These are phyloP conservation scores for Craseonycteris thonglongyai DNA, from an alignment of 2,113 vertebrate species.

Conservation along the genomic window DNA sequence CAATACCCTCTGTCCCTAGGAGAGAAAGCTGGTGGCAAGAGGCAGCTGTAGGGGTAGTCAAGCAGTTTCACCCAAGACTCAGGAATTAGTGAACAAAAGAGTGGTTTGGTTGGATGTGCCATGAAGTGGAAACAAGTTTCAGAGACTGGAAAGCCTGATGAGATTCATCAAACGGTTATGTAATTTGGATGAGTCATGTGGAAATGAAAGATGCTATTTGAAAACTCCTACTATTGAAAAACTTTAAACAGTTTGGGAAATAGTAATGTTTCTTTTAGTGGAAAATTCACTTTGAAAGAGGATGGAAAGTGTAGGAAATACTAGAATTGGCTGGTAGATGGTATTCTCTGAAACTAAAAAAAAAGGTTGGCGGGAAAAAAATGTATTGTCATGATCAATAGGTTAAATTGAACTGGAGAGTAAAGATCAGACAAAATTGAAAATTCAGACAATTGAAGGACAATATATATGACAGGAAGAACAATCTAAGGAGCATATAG, in stretches of 20 bases:
- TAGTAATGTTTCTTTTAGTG: background rate
- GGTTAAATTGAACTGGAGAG: conserved; percentile 37
- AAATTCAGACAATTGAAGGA: background rate
- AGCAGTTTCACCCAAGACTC: background rate
- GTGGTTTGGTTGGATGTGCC: background rate
- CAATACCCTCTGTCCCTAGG: accelerated
- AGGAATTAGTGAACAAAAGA: background rate
- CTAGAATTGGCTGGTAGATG: background rate
- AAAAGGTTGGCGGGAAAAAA: background rate
- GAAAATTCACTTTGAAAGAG: conserved; percentile 39
- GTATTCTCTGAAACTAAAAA: conserved; percentile 26
- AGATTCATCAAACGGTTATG: background rate
- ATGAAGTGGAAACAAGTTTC: background rate
- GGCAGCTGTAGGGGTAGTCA: background rate
- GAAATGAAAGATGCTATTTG: background rate
- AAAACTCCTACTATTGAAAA: background rate
- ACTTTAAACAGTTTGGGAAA: background rate
- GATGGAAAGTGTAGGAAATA: conserved; percentile 6
- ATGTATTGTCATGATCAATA: background rate
- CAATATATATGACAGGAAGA: background rate
- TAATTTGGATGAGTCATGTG: background rate
- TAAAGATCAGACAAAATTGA: conserved; percentile 31
- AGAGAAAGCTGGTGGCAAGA: background rate
- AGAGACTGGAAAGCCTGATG: background rate
- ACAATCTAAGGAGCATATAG: background rate